phyloP scores from a whole-genome alignment of 2,797 vertebrate species.

The Galago senegalensis region DNA sequence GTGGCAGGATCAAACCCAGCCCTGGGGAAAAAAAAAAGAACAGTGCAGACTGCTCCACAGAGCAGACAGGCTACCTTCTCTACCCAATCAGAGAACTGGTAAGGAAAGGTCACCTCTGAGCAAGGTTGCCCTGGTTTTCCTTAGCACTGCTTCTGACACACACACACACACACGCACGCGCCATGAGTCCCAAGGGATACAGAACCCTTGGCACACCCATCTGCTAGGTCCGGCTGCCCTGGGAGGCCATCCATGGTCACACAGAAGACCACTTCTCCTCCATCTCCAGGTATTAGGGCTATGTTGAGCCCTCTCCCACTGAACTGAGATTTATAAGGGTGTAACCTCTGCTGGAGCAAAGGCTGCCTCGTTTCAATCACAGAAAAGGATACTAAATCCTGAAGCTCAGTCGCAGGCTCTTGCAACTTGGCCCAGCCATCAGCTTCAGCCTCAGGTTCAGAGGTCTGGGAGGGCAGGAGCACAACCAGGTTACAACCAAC shows the following conservation, averaged over 20 bases:
- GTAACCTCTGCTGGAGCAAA: not conserved
- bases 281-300: not conserved
- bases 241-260: not conserved
- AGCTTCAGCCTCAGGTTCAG: not conserved
- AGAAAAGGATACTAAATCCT: not conserved
- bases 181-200: not conserved
- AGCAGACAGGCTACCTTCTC: not conserved
- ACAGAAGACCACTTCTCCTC: not conserved
- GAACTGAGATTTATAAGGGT: not conserved
- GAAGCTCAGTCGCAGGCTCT: not conserved
- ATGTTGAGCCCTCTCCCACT: not conserved
- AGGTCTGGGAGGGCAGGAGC: not conserved
- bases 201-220: rapidly evolving
- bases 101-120: too few relatives aligned
- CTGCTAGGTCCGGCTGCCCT: not conserved
- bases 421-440: not conserved
- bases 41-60: rapidly evolving
- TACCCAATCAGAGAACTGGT: not conserved
- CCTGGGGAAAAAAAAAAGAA: not conserved
- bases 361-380: not conserved
- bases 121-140: not conserved
- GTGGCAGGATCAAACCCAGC: too few relatives aligned
- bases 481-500: not conserved
- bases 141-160: not conserved
- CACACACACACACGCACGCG: not conserved